These are phyloP conservation scores for Centropus bengalensis DNA, from an alignment of 2,113 vertebrate genomes.

Conservation along the genomic window DNA sequence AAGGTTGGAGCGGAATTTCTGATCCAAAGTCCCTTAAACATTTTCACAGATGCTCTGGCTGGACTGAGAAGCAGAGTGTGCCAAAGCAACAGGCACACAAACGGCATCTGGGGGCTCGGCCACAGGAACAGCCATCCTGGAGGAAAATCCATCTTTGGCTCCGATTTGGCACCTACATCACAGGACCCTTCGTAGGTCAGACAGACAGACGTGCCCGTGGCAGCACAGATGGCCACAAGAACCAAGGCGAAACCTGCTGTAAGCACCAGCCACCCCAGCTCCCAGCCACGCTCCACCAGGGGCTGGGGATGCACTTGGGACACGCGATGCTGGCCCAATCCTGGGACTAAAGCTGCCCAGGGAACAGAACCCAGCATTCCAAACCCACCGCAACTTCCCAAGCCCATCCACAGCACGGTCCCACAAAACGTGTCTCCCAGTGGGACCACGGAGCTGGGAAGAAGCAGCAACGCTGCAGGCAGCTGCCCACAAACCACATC, in stretches of 20 bases:
- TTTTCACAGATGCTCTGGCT: neutral
- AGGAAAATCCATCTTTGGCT: neutral
- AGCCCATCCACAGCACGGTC: neutral
- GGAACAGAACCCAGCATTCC: neutral
- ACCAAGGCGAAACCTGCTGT: accelerated
- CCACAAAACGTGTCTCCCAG: accelerated
- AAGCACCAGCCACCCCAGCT: neutral
- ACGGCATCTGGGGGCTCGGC: neutral
- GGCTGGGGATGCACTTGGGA: neutral
- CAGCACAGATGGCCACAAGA: neutral
- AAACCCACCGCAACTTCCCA: neutral
- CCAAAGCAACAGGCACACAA: neutral
- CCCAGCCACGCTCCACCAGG: accelerated
- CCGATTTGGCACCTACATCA: neutral
- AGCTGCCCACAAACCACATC: neutral
- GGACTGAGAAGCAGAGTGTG: accelerated
- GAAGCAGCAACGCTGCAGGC: accelerated
- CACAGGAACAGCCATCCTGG: neutral
- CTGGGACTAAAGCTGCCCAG: neutral
- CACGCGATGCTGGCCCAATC: accelerated
- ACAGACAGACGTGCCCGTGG: neutral
- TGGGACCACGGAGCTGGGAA: neutral
- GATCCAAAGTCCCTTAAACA: neutral
- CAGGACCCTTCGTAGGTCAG: neutral
- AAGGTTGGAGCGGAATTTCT: neutral